Evolutionary conservation across 2,113 vertebrate genomes (phyloP).

Genomic region (Azemiops feae): DNA sequence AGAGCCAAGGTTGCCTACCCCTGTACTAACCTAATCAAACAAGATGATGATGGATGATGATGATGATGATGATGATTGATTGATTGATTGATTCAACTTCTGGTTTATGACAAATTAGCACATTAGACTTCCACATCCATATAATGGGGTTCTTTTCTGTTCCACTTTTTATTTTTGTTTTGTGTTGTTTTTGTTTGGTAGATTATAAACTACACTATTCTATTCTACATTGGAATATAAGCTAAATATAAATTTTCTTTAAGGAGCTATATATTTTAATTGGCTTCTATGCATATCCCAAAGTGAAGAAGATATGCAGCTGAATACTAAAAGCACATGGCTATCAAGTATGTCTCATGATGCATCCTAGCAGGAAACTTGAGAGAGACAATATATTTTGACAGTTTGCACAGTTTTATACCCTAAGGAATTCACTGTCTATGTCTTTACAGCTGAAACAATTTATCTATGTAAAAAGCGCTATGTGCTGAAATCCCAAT

Average conservation of each 20-base stretch:
- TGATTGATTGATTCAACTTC: not conserved
- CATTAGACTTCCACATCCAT: not conserved
- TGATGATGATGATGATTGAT: no score
- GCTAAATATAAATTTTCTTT: not conserved
- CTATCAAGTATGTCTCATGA: fast-evolving
- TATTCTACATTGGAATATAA: not conserved
- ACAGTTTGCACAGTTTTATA: constrained; percentile 26
- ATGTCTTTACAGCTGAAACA: not conserved
- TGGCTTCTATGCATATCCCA: not conserved
- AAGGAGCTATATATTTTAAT: fast-evolving
- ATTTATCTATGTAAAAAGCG: not conserved
- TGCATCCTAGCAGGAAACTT: not conserved
- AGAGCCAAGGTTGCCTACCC: no score
- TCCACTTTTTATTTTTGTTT: not conserved
- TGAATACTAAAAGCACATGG: not conserved
- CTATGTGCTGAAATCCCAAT: not conserved
- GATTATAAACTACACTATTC: fast-evolving
- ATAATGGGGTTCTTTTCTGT: not conserved
- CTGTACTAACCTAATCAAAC: not conserved
- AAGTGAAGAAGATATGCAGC: fast-evolving
- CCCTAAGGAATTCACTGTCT: constrained; percentile 8
- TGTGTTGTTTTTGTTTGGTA: not conserved
- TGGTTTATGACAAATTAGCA: not conserved
- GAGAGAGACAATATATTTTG: not conserved
- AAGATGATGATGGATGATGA: not conserved